Percentiles rank a stretch among this genome's conserved stretches.
Conservation (phyloP, 2,797 vertebrate genomes). For the Cheirogaleus major region DNA sequence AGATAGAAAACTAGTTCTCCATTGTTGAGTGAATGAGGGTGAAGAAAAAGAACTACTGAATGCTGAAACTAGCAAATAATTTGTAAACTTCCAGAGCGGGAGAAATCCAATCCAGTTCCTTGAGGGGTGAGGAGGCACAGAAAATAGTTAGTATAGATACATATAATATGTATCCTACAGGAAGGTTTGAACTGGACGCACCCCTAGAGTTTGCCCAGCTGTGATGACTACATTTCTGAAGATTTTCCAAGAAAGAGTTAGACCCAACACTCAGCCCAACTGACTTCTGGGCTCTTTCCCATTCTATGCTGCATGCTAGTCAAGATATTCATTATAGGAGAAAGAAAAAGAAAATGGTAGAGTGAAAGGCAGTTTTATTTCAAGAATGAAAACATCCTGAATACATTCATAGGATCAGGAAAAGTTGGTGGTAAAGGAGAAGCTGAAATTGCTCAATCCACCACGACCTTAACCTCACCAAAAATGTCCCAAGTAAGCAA, state of each 20-base stretch:
- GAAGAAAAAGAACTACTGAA: neutral
- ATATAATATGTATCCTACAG: neutral
- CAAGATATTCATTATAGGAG: neutral
- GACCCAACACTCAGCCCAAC: neutral
- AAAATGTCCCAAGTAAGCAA: neutral
- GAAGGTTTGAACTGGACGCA: neutral
- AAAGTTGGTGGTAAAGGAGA: neutral
- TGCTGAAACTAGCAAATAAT: neutral
- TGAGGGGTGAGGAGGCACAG: neutral
- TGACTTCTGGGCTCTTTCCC: neutral
- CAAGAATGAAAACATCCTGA: conserved; percentile 7
- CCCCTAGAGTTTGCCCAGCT: neutral
- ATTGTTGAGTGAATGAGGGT: neutral
- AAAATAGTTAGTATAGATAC: neutral
- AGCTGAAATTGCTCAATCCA: neutral
- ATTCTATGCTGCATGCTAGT: neutral
- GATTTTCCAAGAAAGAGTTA: neutral
- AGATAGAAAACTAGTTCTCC: neutral
- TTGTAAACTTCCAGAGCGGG: neutral
- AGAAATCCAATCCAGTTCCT: neutral
- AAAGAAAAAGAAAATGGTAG: neutral
- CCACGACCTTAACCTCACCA: too few species aligned
- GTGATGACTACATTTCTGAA: neutral
- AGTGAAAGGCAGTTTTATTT: neutral
- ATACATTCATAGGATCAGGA: neutral